These are phyloP conservation scores for Megaleporinus macrocephalus DNA, from an alignment of 2,113 vertebrate genomes.

Conservation along the genomic window DNA sequence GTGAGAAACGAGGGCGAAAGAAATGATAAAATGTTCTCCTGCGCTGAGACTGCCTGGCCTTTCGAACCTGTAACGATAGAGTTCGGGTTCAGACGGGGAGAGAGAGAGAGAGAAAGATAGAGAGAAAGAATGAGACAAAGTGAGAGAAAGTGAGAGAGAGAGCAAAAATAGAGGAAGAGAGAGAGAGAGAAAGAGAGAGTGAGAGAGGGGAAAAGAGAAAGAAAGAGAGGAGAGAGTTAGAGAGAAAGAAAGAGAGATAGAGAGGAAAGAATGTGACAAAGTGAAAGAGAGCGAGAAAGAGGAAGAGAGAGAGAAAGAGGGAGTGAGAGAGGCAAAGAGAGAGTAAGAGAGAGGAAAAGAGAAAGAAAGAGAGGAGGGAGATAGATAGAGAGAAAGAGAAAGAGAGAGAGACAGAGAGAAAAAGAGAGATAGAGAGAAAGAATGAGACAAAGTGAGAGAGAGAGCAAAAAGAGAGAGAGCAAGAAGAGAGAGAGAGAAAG, in stretches of 20 bases:
- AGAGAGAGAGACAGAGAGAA: constrained; percentile 62
- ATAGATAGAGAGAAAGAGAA: constrained; percentile 63
- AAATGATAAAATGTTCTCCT: constrained; percentile 71
- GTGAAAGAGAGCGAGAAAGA: too few species aligned
- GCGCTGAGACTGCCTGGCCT: constrained; percentile 81
- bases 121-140: too few species aligned
- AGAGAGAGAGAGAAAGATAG: constrained; percentile 63
- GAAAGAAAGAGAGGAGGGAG: constrained; percentile 63
- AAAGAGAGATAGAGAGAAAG: constrained; percentile 64
- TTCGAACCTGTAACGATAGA: constrained; percentile 55
- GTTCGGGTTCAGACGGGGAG: constrained; percentile 65
- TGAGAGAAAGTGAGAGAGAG: too few species aligned
- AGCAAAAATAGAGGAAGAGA: too few species aligned
- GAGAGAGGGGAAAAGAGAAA: too few species aligned
- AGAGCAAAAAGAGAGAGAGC: constrained; percentile 61
- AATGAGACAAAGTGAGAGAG: too few species aligned
- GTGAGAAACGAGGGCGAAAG: constrained; percentile 83
- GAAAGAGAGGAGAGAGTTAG: too few species aligned
- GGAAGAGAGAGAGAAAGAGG: constrained; percentile 61
- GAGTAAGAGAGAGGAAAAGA: constrained; percentile 62
- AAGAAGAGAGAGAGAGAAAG: constrained; percentile 62
- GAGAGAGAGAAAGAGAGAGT: constrained; percentile 64
- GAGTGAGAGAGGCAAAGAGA: constrained; percentile 63
- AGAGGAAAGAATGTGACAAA: too few species aligned
- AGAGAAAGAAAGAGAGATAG: constrained; percentile 63